Base-by-base conservation (phyloP, 2,888 invertebrate genomes). In the Geotrupes spiniger region DNA sequence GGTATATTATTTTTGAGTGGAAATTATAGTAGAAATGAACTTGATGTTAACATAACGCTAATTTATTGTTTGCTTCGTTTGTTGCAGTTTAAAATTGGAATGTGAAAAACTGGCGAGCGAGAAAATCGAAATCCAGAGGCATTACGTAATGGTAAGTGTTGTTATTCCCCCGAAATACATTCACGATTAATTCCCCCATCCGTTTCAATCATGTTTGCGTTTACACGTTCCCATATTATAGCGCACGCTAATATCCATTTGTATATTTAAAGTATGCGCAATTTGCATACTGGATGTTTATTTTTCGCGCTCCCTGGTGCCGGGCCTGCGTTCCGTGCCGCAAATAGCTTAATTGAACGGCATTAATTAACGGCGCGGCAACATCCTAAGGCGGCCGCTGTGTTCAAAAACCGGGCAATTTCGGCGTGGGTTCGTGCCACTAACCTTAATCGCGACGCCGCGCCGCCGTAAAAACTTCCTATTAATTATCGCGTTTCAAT, bases 111-210 rank as follows among this genome's bases (percentile, higher is more conserved):
- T 97, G 74, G 93, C 91, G 57, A 90, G 88, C 75, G 97, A 97
- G 78, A 97, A 97, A 80, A 96, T 95, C 65, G 95, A 96, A 81
- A 94, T 97, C 88, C 96, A 97, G 77, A 82, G 97, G 76, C 95
- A 97, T 82, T 97, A 96, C 81, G 95, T 96, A 66, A 96, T 97
- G 95, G 95, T 96, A 81, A 85, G 84, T 77, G 12, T 2, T 21
- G 6, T 21, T n/a, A 21, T 21, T 21, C 17, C 4, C 16, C 16
- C 9, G 25, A 21, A 38, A 14, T 38, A 12, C 10, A 38, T 11
- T 38, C 15, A 38, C 11, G 16, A 38, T 21, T 8, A 12, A 16
- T 38, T 21, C 3, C 6, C n/a, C 6, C 21, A 21, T 21, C 6
- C 21, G 6, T 21, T 4, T 4, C 6, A 3, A 21, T 21, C 4